Percentiles rank a stretch among this genome's conserved stretches.
phyloP scores from a whole-genome alignment of 1,140 invertebrate species.

The Rhynchophorus ferrugineus region DNA sequence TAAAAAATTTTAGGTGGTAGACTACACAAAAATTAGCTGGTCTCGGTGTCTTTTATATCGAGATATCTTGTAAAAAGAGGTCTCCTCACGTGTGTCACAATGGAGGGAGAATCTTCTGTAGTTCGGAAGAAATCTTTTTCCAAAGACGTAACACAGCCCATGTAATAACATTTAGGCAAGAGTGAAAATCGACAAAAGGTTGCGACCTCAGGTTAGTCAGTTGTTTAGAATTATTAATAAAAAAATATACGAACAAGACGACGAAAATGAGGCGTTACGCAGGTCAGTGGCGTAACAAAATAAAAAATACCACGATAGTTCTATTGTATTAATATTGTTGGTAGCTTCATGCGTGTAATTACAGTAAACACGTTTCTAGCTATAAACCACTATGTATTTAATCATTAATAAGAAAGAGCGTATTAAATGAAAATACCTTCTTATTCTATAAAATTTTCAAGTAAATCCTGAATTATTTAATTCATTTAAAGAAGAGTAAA shows the following conservation, averaged over 20 bases:
- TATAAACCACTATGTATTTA: too few species aligned
- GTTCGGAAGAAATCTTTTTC: slow-evolving; percentile 4
- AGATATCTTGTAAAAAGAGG: not conserved
- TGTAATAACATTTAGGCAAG: slow-evolving; percentile 14
- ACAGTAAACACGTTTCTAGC: not conserved
- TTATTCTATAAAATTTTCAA: too few species aligned
- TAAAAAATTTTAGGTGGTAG: slow-evolving; percentile 1
- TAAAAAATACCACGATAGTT: too few species aligned
- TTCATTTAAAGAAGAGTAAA: too few species aligned
- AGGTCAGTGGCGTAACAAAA: not conserved
- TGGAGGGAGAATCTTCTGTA: not conserved
- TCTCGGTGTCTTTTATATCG: slow-evolving; percentile 7
- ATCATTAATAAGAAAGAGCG: too few species aligned
- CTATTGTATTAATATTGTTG: too few species aligned
- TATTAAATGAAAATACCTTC: too few species aligned
- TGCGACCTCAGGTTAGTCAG: slow-evolving; percentile 7
- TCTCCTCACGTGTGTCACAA: not conserved
- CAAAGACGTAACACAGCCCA: not conserved
- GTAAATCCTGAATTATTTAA: too few species aligned
- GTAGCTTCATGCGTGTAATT: too few species aligned
- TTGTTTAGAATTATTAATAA: not conserved
- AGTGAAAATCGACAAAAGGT: slow-evolving; percentile 22
- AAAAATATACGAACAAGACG: too few species aligned
- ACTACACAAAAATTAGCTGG: not conserved
- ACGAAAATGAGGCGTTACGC: not conserved